Evolutionary conservation across 2,888 invertebrate genomes (phyloP).

Genomic region (Drosophila hawaiiensis): DNA sequence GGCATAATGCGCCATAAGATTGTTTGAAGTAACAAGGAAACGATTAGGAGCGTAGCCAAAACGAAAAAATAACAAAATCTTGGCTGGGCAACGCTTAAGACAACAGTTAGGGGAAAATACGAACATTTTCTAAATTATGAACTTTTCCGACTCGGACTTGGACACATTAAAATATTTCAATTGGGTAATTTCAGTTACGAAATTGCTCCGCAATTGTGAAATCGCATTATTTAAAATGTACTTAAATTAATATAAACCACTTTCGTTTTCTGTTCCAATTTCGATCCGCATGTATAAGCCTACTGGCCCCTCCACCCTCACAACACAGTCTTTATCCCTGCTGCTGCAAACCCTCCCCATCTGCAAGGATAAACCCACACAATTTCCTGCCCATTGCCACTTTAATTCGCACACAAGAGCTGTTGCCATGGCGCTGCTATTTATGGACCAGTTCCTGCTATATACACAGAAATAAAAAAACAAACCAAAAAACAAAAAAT

Average conservation of each 20-base stretch:
- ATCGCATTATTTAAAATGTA: slow-evolving; percentile 48
- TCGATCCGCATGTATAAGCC: slow-evolving; percentile 29
- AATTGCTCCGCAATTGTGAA: slow-evolving; percentile 24
- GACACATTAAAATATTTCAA: slow-evolving; percentile 23
- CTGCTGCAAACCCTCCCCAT: neutral
- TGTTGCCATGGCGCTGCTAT: slow-evolving; percentile 66
- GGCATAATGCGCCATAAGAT: slow-evolving; percentile 50
- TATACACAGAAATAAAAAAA: slow-evolving; percentile 30
- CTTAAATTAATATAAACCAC: slow-evolving; percentile 62
- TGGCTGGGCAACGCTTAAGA: neutral
- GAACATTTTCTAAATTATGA: slow-evolving; percentile 8
- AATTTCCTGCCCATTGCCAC: slow-evolving; percentile 72
- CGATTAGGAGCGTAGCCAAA: slow-evolving; percentile 19
- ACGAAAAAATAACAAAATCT: slow-evolving; percentile 14
- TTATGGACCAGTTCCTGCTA: slow-evolving; percentile 77
- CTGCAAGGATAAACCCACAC: slow-evolving; percentile 43
- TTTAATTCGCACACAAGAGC: slow-evolving; percentile 71
- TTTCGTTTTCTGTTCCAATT: slow-evolving; percentile 68
- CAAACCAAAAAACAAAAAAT: slow-evolving; percentile 16
- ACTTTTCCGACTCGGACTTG: neutral
- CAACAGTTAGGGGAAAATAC: neutral
- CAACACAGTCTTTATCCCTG: neutral
- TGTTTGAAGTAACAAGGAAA: slow-evolving; percentile 22
- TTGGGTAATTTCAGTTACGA: slow-evolving; percentile 19
- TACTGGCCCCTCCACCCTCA: neutral